Evolutionary conservation across 2,888 invertebrate genomes (phyloP), one percentile per base, ranked within the genome.

Genomic region (Nemotelus nigrinus): DNA sequence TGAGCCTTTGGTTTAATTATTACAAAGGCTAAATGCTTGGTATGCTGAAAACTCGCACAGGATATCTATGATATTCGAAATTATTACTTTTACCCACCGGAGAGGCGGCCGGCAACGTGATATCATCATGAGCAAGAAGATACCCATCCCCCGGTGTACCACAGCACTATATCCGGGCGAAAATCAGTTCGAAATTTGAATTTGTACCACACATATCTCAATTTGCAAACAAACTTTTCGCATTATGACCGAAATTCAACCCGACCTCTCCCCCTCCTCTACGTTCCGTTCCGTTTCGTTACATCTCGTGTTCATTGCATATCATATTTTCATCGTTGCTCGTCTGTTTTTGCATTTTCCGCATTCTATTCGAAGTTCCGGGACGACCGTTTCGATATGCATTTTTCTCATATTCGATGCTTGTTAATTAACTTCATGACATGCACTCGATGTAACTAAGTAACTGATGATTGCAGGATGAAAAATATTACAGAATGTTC

Each of bases 11-110:
- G 58, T 72, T 72, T 72, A 72, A 72, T 72, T 58, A 72, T 72
- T 72, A 72, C 71, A 72, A 72, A 57, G 71, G 71, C 57, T 72
- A 72, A 72, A 58, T 72, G 71, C 58, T 72, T n/a, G 71, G 71
- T n/a, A 72, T 72, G 71, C 7, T 72, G 2, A 44, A 43, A 72
- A 72, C 57, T 72, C 55, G 70, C 55, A 70, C 6, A n/a, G 4
- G 43, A 55, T 53, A 41, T 55, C 47, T 25, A 25, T 25, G 25
- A 25, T 1, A 25, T 25, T 25, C 25, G 25, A 25, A 25, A 25
- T 25, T 25, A 25, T 25, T 25, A 25, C 25, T 25, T 25, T 25
- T 25, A 25, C 25, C 25, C 25, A 25, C 25, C 25, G 25, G 25
- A 25, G 25, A 25, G 25, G 25, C 25, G 1, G 25, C 25, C 25